Conservation (phyloP, 92 coral and sea anemone species). For the Metridium senile region DNA sequence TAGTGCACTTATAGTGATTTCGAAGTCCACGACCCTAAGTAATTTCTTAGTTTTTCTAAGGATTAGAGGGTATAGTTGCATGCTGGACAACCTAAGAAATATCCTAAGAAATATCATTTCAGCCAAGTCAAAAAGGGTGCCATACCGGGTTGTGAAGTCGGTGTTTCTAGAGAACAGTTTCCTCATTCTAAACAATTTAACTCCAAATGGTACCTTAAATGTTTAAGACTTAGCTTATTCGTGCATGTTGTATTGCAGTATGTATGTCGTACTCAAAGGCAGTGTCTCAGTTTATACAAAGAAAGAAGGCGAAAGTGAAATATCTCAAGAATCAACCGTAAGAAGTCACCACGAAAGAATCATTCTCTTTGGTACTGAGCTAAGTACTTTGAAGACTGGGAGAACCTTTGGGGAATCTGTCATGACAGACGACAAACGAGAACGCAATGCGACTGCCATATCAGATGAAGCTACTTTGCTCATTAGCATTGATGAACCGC, state of each 20-base stretch:
- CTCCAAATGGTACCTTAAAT: no score
- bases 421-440: constrained; percentile 67
- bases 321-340: constrained; percentile 53
- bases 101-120: no score
- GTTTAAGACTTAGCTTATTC: no score
- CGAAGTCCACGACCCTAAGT: no score
- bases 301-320: constrained; percentile 77
- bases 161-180: no score
- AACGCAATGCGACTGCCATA: constrained; percentile 89
- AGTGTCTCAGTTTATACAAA: constrained; percentile 87
- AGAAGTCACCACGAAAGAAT: constrained; percentile 76
- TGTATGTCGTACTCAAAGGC: constrained; percentile 90
- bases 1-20: background rate
- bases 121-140: no score
- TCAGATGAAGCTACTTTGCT: constrained; percentile 82
- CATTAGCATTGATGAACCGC: constrained; percentile 56
- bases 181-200: no score
- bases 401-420: constrained; percentile 90
- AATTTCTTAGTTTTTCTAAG: no score
- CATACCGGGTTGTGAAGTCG: no score
- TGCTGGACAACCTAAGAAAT: no score
- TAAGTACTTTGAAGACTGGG: constrained; percentile 73
- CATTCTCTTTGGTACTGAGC: constrained; percentile 84
- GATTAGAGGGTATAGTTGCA: no score
- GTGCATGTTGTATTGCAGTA: constrained; percentile 35